phyloP scores from a whole-genome alignment of 1,140 invertebrate genomes.

The Drepana arcuata region DNA sequence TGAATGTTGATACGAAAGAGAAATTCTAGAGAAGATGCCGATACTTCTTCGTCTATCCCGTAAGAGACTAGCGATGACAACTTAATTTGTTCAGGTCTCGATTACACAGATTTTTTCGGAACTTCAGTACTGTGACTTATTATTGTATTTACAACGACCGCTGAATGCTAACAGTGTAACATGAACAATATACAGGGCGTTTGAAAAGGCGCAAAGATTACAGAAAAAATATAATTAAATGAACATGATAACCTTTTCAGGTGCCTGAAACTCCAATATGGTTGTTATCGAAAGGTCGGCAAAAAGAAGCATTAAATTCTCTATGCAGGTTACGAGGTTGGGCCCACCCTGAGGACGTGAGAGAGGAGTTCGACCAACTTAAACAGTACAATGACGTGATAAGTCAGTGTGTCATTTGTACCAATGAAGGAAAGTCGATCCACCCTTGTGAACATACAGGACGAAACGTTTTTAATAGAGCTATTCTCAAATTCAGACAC shows the following conservation, averaged over 20 bases:
- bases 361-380: constrained; percentile 69
- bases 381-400: constrained; percentile 48
- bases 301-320: constrained; percentile 66
- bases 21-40: too few species aligned
- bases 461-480: constrained; percentile 25
- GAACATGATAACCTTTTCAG: constrained; percentile 48
- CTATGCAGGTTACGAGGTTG: constrained; percentile 72
- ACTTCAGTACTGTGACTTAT: too few species aligned
- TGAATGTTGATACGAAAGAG: too few species aligned
- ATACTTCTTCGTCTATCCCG: too few species aligned
- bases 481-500: constrained; percentile 35
- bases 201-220: too few species aligned
- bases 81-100: too few species aligned
- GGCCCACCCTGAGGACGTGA: constrained; percentile 58
- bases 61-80: too few species aligned
- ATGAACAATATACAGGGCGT: too few species aligned
- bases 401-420: constrained; percentile 39
- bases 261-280: constrained; percentile 81
- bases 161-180: too few species aligned
- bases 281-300: constrained; percentile 72
- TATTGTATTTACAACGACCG: too few species aligned
- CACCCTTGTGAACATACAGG: constrained; percentile 35
- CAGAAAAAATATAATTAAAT: too few species aligned
- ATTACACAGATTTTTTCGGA: too few species aligned
- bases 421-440: constrained; percentile 22